These are phyloP conservation scores for Salvator merianae DNA, from an alignment of 2,113 vertebrate species.

Conservation along the genomic window DNA sequence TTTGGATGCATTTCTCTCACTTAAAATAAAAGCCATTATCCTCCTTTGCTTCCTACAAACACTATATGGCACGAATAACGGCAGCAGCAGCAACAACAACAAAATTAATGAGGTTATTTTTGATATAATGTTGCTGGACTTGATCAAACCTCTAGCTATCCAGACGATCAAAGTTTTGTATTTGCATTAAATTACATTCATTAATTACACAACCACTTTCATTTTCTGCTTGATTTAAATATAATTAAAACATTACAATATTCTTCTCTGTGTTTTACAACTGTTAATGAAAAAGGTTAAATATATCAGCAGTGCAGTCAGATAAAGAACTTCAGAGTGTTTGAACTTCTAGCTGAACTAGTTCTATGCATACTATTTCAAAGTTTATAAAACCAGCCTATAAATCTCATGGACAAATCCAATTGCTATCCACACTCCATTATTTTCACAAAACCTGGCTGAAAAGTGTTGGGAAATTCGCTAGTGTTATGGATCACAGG, in stretches of 20 bases:
- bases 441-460: neutral
- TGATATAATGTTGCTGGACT: neutral
- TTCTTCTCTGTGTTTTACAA: neutral
- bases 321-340: neutral
- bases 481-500: neutral
- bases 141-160: neutral
- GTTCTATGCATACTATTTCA: neutral
- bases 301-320: neutral
- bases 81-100: neutral
- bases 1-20: neutral
- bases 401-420: neutral
- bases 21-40: neutral
- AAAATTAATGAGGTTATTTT: neutral
- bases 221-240: neutral
- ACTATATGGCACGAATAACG: neutral
- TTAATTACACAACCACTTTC: neutral
- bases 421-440: neutral
- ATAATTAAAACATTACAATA: neutral
- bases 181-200: neutral
- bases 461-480: neutral
- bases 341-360: neutral
- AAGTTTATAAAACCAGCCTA: neutral
- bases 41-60: neutral
- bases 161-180: neutral
- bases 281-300: neutral